Base-by-base conservation (phyloP, 2,113 vertebrate genomes). In the Willisornis vidua region DNA sequence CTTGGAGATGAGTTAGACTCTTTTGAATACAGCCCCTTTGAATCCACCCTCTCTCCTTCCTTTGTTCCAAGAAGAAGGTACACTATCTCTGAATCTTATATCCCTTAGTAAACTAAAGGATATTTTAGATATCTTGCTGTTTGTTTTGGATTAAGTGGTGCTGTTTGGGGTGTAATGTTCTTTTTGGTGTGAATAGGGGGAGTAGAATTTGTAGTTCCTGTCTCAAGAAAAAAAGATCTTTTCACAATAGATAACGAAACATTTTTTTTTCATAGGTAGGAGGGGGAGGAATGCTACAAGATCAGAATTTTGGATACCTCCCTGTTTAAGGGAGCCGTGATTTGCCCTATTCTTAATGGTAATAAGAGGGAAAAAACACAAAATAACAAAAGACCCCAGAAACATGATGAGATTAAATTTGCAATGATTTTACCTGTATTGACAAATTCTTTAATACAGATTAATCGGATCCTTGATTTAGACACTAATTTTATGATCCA, bases 111-210 rank as follows among this genome's bases (percentile, higher is more conserved):
- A 90, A 72, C 57, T 9, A 89, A 93, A 46, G n/a, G 86, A 81
- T 90, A 91, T 92, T 92, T 93, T 95, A 91, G 83, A 89, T 93
- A 84, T 77, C 79, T 88, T 83, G 24, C 63, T 96, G 68, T 93
- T 96, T 93, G 83, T 86, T 97, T 91, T 96, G 85, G 92, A 86
- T 77, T 85, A 81, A 92, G 52, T 84, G 76, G 55, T 6, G 5
- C 72, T 86, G 82, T 93, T 96, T 90, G 86, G 88, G 79, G 88
- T 96, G 83, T 87, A 93, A 86, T 74, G 85, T 93, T 67, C 93
- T 78, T 81, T 65, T 87, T 41, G 41, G 19, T 81, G 90, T 92
- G 79, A 95, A 93, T 87, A 57, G 79, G 87, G 95, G 87, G 63
- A 87, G 86, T 80, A 62, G 83, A 94, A 63, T 93, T 83, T 84